Base-by-base conservation (phyloP, 2,113 vertebrate species). In the Odobenus rosmarus region DNA sequence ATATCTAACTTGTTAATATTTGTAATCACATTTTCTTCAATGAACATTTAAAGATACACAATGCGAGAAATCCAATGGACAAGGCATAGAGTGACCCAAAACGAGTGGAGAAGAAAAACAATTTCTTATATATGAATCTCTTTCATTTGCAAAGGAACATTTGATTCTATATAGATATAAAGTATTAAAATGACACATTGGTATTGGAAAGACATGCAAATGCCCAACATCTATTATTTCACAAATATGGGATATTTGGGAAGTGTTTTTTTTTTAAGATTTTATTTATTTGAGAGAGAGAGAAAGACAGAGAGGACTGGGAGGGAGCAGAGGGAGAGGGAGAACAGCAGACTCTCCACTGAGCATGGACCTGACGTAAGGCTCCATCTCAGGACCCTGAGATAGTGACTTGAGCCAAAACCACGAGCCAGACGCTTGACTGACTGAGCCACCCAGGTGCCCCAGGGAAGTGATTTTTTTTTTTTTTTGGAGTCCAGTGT, bases 21-120 rank as follows among this genome's bases (percentile, higher is more conserved):
- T 92, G 33, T 39, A 64, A 76, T 95, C 46, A 21, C 46, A 86
- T 83, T 95, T 93, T 69, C 71, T 94, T 93, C 89, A 95, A 92
- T 71, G 93, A 94, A 57, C 46, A 89, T 80, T 85, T 61, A 51
- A 85, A 90, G 92, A 80, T 61, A 49, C 0, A 23, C 18, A 93
- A 18, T n/a, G 16, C 39, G 83, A 67, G 39, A 95, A 97, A 86
- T 55, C 18, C 39, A 94, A 42, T 21, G n/a, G 16, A 69, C 2
- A 62, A 88, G 36, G 26, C 49, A 46, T 23, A 3, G 24, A 88
- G 31, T 89, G 72, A 94, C 18, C 19, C 86, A 95, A 89, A 97
- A 61, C 74, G n/a, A n/a, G 31, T 59, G 64, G 5, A 84, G 28
- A 82, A 72, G 53, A 71, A 97, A 93, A 96, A 76, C 7, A 80